Evolutionary conservation across 2,888 invertebrate genomes (phyloP).

Genomic region (Aphidoletes aphidimyza): DNA sequence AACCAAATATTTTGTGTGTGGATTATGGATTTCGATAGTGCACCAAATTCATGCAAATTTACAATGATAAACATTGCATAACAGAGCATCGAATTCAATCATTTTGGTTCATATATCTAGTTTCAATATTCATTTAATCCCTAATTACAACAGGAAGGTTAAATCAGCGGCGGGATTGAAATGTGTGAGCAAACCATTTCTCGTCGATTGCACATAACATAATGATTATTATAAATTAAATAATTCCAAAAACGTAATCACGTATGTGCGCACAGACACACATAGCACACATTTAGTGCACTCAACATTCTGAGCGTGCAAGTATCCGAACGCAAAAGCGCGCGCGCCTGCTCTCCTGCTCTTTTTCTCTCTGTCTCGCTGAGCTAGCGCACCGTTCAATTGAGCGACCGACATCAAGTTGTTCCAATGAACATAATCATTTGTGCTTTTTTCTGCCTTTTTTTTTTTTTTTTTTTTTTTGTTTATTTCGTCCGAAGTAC

Average conservation of each 20-base stretch:
- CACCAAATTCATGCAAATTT: neutral
- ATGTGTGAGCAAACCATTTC: conserved; percentile 11
- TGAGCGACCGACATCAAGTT: conserved; percentile 18
- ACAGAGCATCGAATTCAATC: neutral
- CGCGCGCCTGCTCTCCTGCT: no score
- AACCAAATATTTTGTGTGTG: no score
- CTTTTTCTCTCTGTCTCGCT: no score
- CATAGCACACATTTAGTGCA: no score
- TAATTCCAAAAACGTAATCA: conserved; percentile 49
- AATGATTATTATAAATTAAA: conserved; percentile 34
- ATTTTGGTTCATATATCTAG: neutral
- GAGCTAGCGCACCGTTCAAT: no score
- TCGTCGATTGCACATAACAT: neutral
- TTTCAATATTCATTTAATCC: neutral
- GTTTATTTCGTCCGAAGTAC: neutral
- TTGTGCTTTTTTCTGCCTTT: neutral
- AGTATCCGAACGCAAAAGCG: no score
- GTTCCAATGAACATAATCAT: conserved; percentile 24
- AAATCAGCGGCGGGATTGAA: conserved; percentile 24
- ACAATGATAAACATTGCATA: neutral
- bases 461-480: neutral
- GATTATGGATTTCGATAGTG: no score
- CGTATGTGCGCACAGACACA: neutral
- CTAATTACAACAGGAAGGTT: conserved; percentile 38
- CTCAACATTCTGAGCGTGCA: no score